phyloP scores from a whole-genome alignment of 35 echinoderm and acorn worm genomes.

The Acanthaster planci region DNA sequence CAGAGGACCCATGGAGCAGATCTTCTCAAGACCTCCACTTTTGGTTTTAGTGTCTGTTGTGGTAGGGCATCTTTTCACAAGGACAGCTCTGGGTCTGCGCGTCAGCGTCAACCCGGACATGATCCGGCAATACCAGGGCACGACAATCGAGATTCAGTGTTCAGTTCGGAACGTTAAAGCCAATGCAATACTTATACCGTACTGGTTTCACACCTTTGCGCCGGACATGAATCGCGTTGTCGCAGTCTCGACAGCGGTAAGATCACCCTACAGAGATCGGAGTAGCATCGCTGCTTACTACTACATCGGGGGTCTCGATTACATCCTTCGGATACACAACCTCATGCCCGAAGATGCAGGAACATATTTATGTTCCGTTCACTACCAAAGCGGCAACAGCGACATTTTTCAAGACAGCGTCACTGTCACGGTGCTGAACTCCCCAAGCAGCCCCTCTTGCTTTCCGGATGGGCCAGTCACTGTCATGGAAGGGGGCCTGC shows the following conservation, averaged over 20 bases:
- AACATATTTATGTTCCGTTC: background rate
- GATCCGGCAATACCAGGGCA: background rate
- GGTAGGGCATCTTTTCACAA: too few species aligned
- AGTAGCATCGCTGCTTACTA: background rate
- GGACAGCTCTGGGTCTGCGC: background rate
- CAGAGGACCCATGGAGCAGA: too few species aligned
- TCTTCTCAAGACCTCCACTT: too few species aligned
- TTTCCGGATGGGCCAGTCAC: background rate
- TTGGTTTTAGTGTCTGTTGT: too few species aligned
- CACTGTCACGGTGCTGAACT: background rate
- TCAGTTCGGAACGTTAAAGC: background rate
- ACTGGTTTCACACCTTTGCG: background rate
- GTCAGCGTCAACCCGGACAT: background rate
- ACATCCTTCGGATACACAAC: background rate
- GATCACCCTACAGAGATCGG: background rate
- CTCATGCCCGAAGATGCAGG: background rate
- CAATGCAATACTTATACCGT: background rate
- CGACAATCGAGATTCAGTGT: background rate
- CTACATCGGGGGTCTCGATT: background rate
- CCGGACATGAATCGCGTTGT: background rate
- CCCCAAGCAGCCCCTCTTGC: background rate
- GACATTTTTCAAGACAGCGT: background rate
- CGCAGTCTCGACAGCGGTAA: background rate
- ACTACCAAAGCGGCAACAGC: background rate
- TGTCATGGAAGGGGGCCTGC: background rate